Conservation (phyloP, 2,113 vertebrate genomes). For the Chroicocephalus ridibundus region DNA sequence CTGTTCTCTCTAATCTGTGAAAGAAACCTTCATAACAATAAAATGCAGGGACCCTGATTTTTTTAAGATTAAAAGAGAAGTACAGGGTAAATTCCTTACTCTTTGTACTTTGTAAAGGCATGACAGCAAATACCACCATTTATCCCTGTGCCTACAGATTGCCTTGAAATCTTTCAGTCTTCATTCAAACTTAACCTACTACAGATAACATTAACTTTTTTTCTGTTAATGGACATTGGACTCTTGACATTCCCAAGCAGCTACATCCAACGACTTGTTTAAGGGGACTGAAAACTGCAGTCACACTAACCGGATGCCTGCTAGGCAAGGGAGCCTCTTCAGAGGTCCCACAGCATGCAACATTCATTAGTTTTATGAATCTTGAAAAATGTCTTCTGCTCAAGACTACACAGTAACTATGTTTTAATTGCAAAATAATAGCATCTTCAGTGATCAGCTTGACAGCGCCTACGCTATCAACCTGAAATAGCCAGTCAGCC, state of each 20-base stretch:
- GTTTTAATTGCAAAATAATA: neutral
- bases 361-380: neutral
- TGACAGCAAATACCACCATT: neutral
- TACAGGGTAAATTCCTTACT: neutral
- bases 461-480: neutral
- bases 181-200: neutral
- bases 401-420: neutral
- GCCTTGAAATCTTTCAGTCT: neutral
- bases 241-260: neutral
- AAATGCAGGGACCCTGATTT: neutral
- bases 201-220: neutral
- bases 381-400: neutral
- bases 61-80: neutral
- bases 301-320: neutral
- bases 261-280: neutral
- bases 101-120: neutral
- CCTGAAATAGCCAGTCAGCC: neutral
- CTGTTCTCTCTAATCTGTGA: neutral
- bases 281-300: neutral
- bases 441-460: neutral
- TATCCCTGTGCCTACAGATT: neutral
- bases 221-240: neutral
- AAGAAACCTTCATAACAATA: neutral
- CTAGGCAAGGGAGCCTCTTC: neutral
- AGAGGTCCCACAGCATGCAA: neutral